Base-by-base conservation (phyloP, 2,888 invertebrate species). In the Dryocosmus kuriphilus region DNA sequence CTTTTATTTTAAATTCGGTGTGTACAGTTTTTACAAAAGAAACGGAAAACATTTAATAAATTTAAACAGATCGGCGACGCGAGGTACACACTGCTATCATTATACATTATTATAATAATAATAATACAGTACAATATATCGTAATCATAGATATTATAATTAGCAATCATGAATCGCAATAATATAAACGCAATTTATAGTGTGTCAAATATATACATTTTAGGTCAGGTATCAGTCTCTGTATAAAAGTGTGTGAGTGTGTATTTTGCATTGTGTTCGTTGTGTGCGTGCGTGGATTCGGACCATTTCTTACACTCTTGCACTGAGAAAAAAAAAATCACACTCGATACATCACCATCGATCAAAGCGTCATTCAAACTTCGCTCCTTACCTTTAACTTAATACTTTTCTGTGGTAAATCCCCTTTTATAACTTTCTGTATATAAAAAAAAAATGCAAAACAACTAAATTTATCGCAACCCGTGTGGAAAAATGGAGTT, bases 11-110 rank as follows among this genome's bases (percentile, higher is more conserved):
- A 85, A 84, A 83, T 85, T 88, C 83, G 85, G 84, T 87, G 88
- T 88, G 85, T 89, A 89, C 88, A 89, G 84, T 86, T 88, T 87
- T 87, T 88, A 89, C 88, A 88, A 88, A 84, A 88, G 84, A 87
- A 87, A 86, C 87, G 84, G 81, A 87, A 86, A 86, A 86, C 82
- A 84, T 86, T 86, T 86, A 88, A 88, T 85, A 87, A 87, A 88
- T 78, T 79, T 81, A 75, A 46, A 80, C 79, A 78, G 79, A 76
- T 78, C 71, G 76, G 79, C 77, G 81, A 77, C 77, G 79, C 79
- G 78, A 81, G 77, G 63, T 81, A 79, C 80, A 77, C 80, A 79
- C 75, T 80, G 75, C 83, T 81, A 81, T 84, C 76, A 75, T 81
- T 85, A 82, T 82, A 82, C 78, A 84, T 85, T 81, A 81, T 80